Evolutionary conservation across 2,113 vertebrate species (phyloP).

Genomic region (Sinocyclocheilus grahami): DNA sequence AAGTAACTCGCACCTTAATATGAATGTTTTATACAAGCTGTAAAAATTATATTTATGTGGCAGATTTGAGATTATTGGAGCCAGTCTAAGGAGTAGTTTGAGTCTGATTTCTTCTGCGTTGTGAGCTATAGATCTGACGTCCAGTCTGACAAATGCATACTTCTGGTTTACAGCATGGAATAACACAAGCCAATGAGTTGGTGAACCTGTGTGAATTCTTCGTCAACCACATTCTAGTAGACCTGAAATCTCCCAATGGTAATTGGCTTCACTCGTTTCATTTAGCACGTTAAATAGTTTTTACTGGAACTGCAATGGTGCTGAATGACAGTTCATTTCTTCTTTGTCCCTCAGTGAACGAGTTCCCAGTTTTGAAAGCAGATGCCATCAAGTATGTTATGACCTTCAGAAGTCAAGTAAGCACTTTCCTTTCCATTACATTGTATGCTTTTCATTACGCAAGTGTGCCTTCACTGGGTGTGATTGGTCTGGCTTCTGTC

Average conservation of each 20-base stretch:
- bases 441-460: background rate
- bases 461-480: background rate
- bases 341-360: conserved; percentile 84
- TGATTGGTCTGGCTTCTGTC: background rate
- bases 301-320: background rate
- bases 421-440: background rate
- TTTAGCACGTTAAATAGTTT: background rate
- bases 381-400: conserved; percentile 99
- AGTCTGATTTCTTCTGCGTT: background rate
- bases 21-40: background rate
- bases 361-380: conserved; percentile 97
- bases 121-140: background rate
- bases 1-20: background rate
- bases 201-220: conserved; percentile 97
- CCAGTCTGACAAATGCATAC: background rate
- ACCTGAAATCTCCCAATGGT: conserved; percentile 92
- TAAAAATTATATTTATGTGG: background rate
- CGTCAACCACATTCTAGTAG: conserved; percentile 92
- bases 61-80: background rate
- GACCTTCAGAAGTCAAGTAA: conserved; percentile 98
- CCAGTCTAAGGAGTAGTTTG: background rate
- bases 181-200: conserved; percentile 98
- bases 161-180: conserved; percentile 86
- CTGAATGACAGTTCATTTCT: background rate
- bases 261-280: conserved; percentile 49